Percentiles rank a stretch among this genome's conserved stretches.
Evolutionary conservation across 2,888 invertebrate genomes (phyloP).

Genomic region (Caenorhabditis sp.): DNA sequence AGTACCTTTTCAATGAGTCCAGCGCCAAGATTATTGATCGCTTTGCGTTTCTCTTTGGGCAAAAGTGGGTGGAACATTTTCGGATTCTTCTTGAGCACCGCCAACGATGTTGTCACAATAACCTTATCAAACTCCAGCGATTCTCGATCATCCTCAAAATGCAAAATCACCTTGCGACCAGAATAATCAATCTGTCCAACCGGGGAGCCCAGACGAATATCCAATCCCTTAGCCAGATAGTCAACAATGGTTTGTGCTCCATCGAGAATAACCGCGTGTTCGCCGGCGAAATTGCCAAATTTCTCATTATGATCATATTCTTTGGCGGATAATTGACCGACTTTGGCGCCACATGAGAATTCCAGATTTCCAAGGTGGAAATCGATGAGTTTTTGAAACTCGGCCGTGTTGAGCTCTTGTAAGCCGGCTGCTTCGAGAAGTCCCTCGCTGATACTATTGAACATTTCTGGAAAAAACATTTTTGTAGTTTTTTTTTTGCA

Average conservation of each 20-base stretch:
- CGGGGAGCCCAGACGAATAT: constrained; percentile 70
- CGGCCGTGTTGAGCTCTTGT: constrained; percentile 8
- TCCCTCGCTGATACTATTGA: constrained; percentile 13
- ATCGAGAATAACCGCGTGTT: constrained; percentile 72
- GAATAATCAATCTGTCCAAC: constrained; percentile 53
- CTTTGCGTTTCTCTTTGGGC: constrained; percentile 71
- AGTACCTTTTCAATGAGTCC: constrained; percentile 74
- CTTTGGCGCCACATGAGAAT: constrained; percentile 73
- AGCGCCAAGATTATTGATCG: constrained; percentile 72
- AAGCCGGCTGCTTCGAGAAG: constrained; percentile 19
- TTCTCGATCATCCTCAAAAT: constrained; percentile 11
- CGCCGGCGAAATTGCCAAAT: constrained; percentile 73
- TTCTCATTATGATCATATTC: constrained; percentile 75
- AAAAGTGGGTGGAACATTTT: constrained; percentile 73
- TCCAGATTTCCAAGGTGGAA: constrained; percentile 74
- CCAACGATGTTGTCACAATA: constrained; percentile 73
- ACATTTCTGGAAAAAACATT: constrained; percentile 37
- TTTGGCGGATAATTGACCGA: constrained; percentile 58
- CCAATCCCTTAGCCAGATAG: constrained; percentile 71
- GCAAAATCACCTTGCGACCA: not conserved
- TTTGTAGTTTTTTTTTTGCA: too few species aligned
- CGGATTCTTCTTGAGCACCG: constrained; percentile 71
- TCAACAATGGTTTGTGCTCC: constrained; percentile 71
- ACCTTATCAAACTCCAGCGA: constrained; percentile 67
- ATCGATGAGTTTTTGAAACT: constrained; percentile 67